Base-by-base conservation (phyloP, 2,797 vertebrate genomes). In the Coracias cyanogaster region DNA sequence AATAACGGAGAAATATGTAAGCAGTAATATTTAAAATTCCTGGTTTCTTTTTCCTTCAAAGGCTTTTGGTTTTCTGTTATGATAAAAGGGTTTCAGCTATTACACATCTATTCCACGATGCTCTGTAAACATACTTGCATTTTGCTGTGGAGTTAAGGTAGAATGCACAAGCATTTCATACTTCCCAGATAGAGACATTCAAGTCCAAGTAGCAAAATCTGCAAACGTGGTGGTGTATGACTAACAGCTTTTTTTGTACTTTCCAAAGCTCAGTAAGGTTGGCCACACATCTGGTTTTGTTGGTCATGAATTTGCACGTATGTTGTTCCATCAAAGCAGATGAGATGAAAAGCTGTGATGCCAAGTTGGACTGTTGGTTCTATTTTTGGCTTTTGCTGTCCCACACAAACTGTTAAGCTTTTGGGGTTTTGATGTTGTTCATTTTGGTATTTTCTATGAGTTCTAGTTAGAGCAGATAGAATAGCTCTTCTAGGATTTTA, bases 1-100 rank as follows among this genome's bases (percentile, higher is more conserved):
- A 51, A 55, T 71, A 20, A 48, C 64, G 31, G 35, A 61, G 21
- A 74, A 81, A 25, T 35, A 39, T 5, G 9, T 74, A 67, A 71
- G 80, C 39, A 58, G 37, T 81, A 46, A 46, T 58, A 58, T 22
- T 60, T n/a, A 62, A 80, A 80, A 28, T 7, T n/a, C 3, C 10
- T 83, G 21, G 7, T 72, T 74, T 90, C 5, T 72, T 92, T 86
- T 95, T 86, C 39, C 26, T 73, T 79, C 35, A 21, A 39, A 74
- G 5, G 10, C 69, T 78, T 35, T 88, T 88, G 19, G 19, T 46
- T 76, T 81, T 52, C 46, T 69, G 19, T 43, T 83, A 5, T 3
- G 60, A 37, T 54, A 25, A 8, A 61, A 21, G 6, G 8, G 1
- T 82, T 92, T 82, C 15, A 64, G 28, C 11, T 86, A 28, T 78